Conservation (phyloP, 2,888 invertebrate species). For the Drosophila hamatofila region DNA sequence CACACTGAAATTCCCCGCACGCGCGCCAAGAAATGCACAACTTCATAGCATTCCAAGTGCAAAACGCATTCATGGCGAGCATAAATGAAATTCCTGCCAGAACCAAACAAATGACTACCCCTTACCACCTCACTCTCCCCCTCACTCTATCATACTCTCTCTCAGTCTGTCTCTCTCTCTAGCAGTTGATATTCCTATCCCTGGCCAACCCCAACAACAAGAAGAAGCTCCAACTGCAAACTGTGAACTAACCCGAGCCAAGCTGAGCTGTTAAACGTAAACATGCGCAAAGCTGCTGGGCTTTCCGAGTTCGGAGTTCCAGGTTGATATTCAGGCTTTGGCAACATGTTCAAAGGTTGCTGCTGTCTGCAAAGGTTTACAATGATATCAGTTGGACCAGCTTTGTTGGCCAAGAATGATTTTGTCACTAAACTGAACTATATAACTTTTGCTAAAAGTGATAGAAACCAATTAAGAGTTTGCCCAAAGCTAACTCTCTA, state of each 20-base stretch:
- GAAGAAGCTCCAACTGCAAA: not conserved
- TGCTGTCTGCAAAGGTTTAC: not conserved
- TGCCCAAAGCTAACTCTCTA: not conserved
- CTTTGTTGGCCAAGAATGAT: not conserved
- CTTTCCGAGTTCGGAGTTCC: not conserved
- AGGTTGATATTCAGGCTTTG: not conserved
- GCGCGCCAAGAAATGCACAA: constrained; percentile 80
- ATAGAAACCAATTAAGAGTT: too few species aligned
- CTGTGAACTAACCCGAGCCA: constrained; percentile 24
- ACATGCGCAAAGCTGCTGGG: constrained; percentile 11
- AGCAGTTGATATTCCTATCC: not conserved
- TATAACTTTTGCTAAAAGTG: too few species aligned
- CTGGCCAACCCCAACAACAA: constrained; percentile 14
- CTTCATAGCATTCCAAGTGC: constrained; percentile 76
- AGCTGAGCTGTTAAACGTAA: constrained; percentile 22
- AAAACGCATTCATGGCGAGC: constrained; percentile 73
- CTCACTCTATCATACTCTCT: not conserved
- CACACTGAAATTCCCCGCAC: constrained; percentile 76
- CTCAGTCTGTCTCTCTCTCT: not conserved
- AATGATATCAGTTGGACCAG: not conserved
- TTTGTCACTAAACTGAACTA: too few species aligned
- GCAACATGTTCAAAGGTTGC: not conserved
- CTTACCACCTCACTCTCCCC: not conserved
- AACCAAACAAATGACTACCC: constrained; percentile 48
- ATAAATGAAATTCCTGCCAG: constrained; percentile 74